Percentiles rank a stretch among this genome's conserved stretches.
Evolutionary conservation across 2,113 vertebrate species (phyloP).

Genomic region (Ceyx melanurus): DNA sequence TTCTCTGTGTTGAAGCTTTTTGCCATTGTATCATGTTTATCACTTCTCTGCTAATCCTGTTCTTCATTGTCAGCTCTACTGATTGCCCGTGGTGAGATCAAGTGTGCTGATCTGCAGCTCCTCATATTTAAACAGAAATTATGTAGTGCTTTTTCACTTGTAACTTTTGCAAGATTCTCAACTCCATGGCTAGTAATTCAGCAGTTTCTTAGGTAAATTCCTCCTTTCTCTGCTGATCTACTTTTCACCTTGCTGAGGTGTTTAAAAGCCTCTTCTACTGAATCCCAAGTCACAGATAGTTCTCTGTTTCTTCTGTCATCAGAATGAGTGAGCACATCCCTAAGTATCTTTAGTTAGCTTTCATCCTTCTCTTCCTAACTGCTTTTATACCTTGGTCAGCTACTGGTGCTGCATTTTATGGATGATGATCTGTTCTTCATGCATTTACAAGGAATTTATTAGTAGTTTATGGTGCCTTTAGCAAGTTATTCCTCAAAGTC

Average conservation of each 20-base stretch:
- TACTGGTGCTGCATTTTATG: not conserved
- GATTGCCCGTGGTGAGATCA: not conserved
- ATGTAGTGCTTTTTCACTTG: not conserved
- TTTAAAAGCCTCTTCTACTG: not conserved
- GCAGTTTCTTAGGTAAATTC: not conserved
- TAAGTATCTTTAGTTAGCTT: not conserved
- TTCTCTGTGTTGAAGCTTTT: not conserved
- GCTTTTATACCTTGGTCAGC: not conserved
- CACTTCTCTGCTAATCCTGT: not conserved
- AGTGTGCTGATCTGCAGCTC: not conserved
- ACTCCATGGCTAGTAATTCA: not conserved
- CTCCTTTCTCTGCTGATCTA: not conserved
- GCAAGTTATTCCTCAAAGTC: not conserved
- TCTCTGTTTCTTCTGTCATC: not conserved
- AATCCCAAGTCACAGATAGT: not conserved
- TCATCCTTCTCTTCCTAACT: not conserved
- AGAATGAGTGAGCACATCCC: not conserved
- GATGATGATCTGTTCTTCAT: not conserved
- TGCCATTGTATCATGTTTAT: not conserved
- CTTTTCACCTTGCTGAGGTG: not conserved
- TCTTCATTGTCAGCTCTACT: not conserved
- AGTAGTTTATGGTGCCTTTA: not conserved
- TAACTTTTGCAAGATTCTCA: not conserved
- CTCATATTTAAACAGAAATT: not conserved
- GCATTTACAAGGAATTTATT: not conserved